Conservation (phyloP, 2,113 vertebrate genomes). For the Syrrhaptes paradoxus region DNA sequence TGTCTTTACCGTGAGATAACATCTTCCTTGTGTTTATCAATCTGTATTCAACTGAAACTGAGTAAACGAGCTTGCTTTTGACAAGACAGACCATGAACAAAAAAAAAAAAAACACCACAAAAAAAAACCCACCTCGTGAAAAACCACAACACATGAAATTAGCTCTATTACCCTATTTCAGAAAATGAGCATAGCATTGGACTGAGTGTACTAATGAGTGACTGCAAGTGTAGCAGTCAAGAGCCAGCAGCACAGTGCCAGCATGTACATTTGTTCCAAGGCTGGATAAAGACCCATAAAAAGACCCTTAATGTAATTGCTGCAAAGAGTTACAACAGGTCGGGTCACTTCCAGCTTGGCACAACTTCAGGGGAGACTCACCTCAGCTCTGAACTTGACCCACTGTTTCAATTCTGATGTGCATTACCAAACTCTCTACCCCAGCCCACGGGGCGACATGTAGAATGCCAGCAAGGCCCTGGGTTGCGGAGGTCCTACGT, state of each 20-base stretch:
- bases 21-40: neutral
- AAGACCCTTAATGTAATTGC: neutral
- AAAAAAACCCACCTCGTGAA: too few species aligned
- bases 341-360: neutral
- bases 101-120: too few species aligned
- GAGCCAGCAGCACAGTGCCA: neutral
- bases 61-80: neutral
- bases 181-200: neutral
- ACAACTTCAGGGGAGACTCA: neutral
- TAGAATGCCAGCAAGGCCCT: accelerated
- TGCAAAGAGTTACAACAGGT: neutral
- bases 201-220: too few species aligned
- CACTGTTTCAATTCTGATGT: accelerated
- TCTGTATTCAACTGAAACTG: neutral
- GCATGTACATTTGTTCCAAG: neutral
- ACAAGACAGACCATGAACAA: neutral
- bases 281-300: neutral
- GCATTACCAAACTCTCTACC: neutral
- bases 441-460: accelerated
- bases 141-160: neutral
- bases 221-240: neutral
- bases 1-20: neutral
- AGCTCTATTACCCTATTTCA: neutral
- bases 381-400: neutral
- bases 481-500: neutral